Evolutionary conservation across 2,888 invertebrate genomes (phyloP).

Genomic region (Drosophila helvetica): DNA sequence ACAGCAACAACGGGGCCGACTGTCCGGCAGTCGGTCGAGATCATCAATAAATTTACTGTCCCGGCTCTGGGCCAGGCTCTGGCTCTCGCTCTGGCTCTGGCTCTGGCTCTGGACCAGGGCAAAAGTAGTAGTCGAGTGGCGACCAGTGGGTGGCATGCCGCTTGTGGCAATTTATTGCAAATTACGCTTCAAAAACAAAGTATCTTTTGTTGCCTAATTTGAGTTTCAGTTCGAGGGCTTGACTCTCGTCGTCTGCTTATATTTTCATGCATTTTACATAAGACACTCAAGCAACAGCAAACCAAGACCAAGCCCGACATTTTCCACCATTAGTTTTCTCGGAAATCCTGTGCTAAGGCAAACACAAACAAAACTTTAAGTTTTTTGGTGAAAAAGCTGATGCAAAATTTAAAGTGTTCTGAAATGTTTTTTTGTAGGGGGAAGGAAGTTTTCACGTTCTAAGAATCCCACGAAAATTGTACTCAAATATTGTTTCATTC

Average conservation of each 20-base stretch:
- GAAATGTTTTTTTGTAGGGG: neutral
- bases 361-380: neutral
- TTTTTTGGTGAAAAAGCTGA: slow-evolving; percentile 6
- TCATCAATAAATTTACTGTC: slow-evolving; percentile 74
- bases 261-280: slow-evolving; percentile 60
- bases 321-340: slow-evolving; percentile 34
- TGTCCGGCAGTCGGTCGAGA: slow-evolving; percentile 52
- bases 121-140: slow-evolving; percentile 61
- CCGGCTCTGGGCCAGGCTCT: slow-evolving; percentile 34
- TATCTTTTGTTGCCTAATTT: slow-evolving; percentile 67
- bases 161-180: slow-evolving; percentile 75
- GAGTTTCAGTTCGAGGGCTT: slow-evolving; percentile 36
- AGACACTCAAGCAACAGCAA: slow-evolving; percentile 49
- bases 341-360: neutral
- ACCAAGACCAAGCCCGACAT: neutral
- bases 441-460: neutral
- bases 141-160: slow-evolving; percentile 39
- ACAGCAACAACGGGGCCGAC: slow-evolving; percentile 55
- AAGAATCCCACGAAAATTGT: neutral
- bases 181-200: slow-evolving; percentile 75
- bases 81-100: slow-evolving; percentile 9
- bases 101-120: slow-evolving; percentile 40
- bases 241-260: slow-evolving; percentile 26
- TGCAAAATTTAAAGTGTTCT: slow-evolving; percentile 36
- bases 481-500: neutral